phyloP scores from a whole-genome alignment of 2,888 invertebrate species.

The Acronicta alni region DNA sequence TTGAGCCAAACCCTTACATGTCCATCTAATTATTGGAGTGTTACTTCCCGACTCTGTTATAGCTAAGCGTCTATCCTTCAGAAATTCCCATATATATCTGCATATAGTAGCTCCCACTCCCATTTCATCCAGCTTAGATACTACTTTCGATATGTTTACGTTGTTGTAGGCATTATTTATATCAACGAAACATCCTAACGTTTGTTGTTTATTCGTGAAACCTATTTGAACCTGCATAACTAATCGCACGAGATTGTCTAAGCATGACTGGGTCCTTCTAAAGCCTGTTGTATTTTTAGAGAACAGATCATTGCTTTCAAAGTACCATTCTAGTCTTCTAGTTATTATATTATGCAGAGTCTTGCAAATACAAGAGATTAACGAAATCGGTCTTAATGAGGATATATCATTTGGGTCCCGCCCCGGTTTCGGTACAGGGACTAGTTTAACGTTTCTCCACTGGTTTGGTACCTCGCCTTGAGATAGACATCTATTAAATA shows the following conservation, averaged over 20 bases:
- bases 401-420: neutral
- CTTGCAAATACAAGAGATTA: neutral
- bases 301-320: neutral
- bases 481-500: neutral
- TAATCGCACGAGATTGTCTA: slow-evolving; percentile 9
- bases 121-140: neutral
- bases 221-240: slow-evolving; percentile 5
- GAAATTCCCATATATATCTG: neutral
- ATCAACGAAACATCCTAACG: slow-evolving; percentile 1
- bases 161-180: slow-evolving; percentile 1
- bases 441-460: neutral
- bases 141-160: neutral
- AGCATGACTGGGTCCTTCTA: slow-evolving; percentile 2
- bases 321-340: neutral
- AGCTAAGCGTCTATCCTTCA: neutral
- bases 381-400: neutral
- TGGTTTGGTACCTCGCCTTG: neutral
- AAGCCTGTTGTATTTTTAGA: slow-evolving; percentile 6
- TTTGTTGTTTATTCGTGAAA: slow-evolving; percentile 2
- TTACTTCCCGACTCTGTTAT: neutral
- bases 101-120: slow-evolving; percentile 1
- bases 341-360: neutral
- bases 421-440: neutral
- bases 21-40: neutral
- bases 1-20: neutral